Evolutionary conservation across 2,888 invertebrate species (phyloP), one percentile per base, ranked within the genome.

Genomic region (Tenthredo notha): DNA sequence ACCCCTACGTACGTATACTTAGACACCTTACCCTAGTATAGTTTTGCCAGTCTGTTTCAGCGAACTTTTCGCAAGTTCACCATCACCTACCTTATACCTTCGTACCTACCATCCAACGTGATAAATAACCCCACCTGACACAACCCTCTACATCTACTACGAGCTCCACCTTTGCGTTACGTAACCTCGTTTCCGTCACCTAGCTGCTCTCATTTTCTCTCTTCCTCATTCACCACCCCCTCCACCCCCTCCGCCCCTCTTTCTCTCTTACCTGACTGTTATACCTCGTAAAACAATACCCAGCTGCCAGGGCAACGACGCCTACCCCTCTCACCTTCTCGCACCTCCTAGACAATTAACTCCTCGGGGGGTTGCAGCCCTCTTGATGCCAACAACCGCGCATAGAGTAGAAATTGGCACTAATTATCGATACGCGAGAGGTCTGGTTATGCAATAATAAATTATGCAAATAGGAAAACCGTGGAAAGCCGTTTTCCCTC

Each of bases 51-150:
- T 43, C 40, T 74, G 74, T 43, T 70, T 77, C 15, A 43, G 43
- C 33, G 54, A 84, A 75, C 50, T 74, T 9, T 84, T 54, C 74
- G 15, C 47, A 25, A 58, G 74, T 82, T 61, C 61, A 12, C 21
- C 61, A 25, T 0, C 12, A 9, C 85, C 72, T 72, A 54, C 74
- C 58, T 84, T 74, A 78, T 40, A 9, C n/a, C 15, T 47, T 47
- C 3, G 12, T 47, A 47, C 47, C 47, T 47, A 54, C 37, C 37
- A 54, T 29, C 50, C 12, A 77, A 77, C 84, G 50, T 72, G 83
- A 86, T 87, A 87, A 87, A 84, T 87, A 86, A 86, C 84, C 85
- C 77, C 86, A 87, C 87, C 87, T 87, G 87, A 87, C 87, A 87
- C 85, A 85, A 86, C 86, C 85, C 86, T 72, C 75, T 78, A 84